phyloP scores from a whole-genome alignment of 1,140 invertebrate species.

The Euura saliciscinereae region DNA sequence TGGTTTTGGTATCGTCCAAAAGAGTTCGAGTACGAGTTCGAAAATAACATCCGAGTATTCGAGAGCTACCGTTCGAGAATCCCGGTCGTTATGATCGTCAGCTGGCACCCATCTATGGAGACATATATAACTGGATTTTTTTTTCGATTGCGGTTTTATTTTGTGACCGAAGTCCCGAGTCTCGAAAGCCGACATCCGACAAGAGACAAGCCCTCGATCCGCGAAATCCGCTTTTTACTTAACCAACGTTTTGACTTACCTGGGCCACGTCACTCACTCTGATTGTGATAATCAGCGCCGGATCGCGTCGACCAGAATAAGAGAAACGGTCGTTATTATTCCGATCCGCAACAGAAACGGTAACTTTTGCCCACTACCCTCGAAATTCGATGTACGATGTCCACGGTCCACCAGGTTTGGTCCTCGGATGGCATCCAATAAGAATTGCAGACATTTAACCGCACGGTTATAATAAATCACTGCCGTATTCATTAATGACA shows the following conservation, averaged over 20 bases:
- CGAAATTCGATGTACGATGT: not conserved
- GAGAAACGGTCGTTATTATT: not conserved
- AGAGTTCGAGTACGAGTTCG: not conserved
- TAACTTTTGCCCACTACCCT: not conserved
- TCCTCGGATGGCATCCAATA: not conserved
- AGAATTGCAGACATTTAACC: too few species aligned
- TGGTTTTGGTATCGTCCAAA: not conserved
- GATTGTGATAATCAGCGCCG: not conserved
- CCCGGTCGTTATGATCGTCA: not conserved
- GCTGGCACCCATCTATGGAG: constrained; percentile 3
- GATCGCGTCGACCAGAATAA: not conserved
- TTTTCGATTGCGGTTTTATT: not conserved
- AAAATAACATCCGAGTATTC: not conserved
- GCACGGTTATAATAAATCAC: too few species aligned
- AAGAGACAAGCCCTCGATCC: not conserved
- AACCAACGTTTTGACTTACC: not conserved
- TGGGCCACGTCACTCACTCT: not conserved
- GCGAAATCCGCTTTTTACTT: not conserved
- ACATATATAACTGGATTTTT: not conserved
- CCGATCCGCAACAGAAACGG: not conserved
- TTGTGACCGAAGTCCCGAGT: not conserved
- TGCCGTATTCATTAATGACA: too few species aligned
- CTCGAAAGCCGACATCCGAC: not conserved
- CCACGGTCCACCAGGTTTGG: not conserved
- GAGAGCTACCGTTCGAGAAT: not conserved